phyloP scores from a whole-genome alignment of 2,888 invertebrate species.

The Cheilosia grossa region DNA sequence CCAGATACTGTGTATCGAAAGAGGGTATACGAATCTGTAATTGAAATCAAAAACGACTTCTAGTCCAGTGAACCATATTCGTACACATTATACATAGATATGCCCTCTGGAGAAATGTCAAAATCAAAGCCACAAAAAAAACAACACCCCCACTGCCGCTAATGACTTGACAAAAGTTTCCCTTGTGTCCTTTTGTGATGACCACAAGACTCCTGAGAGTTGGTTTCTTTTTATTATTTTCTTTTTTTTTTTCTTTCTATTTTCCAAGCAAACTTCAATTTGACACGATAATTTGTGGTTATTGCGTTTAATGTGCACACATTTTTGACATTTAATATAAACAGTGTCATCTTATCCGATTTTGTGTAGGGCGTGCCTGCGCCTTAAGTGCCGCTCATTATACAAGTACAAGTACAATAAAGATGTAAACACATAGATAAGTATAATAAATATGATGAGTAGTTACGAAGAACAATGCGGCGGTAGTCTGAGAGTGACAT shows the following conservation, averaged over 20 bases:
- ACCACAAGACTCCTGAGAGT: constrained; percentile 18
- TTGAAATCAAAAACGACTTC: constrained; percentile 3
- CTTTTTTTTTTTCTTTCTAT: no score
- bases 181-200: neutral
- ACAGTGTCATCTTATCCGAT: constrained; percentile 49
- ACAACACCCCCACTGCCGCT: constrained; percentile 1
- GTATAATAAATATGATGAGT: constrained; percentile 23
- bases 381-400: constrained; percentile 7
- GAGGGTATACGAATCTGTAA: neutral
- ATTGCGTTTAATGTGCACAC: constrained; percentile 20
- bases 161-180: constrained; percentile 17
- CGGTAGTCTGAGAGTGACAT: neutral
- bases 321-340: constrained; percentile 57
- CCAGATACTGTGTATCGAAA: neutral
- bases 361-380: constrained; percentile 2
- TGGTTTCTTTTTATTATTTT: neutral
- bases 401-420: constrained; percentile 15
- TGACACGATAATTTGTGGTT: constrained; percentile 32
- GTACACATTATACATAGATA: no score
- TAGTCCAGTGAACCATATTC: neutral
- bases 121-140: constrained; percentile 16
- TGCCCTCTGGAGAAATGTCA: neutral
- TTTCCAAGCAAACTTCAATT: neutral
- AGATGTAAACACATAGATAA: constrained; percentile 31
- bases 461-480: no score